Percentiles rank a stretch among this genome's conserved stretches.
These are phyloP conservation scores for Pedionomus torquatus DNA, from an alignment of 2,113 vertebrate genomes.

Conservation along the genomic window DNA sequence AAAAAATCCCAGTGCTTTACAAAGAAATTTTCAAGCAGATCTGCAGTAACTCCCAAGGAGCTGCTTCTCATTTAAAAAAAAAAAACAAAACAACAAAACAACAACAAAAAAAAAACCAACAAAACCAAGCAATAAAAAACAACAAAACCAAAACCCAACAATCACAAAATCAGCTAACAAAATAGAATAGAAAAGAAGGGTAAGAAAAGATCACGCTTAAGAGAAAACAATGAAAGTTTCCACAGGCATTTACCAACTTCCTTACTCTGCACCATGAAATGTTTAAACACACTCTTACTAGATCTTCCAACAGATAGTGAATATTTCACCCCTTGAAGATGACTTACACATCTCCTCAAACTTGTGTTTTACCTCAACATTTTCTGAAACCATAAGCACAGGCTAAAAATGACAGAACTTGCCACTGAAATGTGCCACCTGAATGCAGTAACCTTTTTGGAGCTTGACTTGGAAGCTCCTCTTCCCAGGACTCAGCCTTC, in stretches of 20 bases:
- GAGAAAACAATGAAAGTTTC: not conserved
- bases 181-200: not conserved
- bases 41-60: not conserved
- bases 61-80: not conserved
- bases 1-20: not conserved
- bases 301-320: not conserved
- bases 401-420: not conserved
- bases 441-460: rapidly evolving
- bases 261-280: not conserved
- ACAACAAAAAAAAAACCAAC: not conserved
- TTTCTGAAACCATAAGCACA: not conserved
- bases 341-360: not conserved
- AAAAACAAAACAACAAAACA: too few species aligned
- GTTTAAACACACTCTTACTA: not conserved
- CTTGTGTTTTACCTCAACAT: not conserved
- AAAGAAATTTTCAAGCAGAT: not conserved
- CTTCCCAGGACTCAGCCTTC: not conserved
- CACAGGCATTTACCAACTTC: not conserved
- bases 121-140: not conserved
- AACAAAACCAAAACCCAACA: not conserved
- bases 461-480: not conserved
- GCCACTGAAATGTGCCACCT: not conserved
- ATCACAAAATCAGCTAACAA: not conserved
- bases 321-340: not conserved
- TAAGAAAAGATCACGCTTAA: not conserved